These are phyloP conservation scores for Mya arenaria DNA, from an alignment of 1,140 invertebrate genomes.

Conservation along the genomic window DNA sequence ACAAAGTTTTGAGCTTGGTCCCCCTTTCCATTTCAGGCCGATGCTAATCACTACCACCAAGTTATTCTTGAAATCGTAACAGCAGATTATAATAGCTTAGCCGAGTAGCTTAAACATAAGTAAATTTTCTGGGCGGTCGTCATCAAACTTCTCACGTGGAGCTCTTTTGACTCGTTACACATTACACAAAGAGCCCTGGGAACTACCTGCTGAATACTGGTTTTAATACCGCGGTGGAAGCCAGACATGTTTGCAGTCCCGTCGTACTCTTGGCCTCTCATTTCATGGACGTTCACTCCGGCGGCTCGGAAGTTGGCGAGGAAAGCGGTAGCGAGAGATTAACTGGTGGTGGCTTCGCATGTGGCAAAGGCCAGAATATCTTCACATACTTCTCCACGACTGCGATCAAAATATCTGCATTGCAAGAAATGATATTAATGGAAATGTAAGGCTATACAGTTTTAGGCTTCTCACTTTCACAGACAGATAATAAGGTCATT, in stretches of 20 bases:
- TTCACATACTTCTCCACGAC: not conserved
- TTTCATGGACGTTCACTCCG: not conserved
- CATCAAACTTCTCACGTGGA: constrained; percentile 37
- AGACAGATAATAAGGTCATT: no score
- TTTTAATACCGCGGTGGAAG: not conserved
- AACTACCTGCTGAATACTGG: not conserved
- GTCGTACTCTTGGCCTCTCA: constrained; percentile 47
- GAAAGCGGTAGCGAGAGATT: not conserved
- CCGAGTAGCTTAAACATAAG: constrained; percentile 45
- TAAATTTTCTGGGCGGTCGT: constrained; percentile 29
- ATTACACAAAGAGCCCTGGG: no score
- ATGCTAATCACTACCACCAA: constrained; percentile 2
- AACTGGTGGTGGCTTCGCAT: constrained; percentile 16
- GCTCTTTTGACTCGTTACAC: not conserved
- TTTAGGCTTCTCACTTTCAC: no score
- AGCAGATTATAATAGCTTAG: constrained; percentile 41
- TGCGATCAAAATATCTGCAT: not conserved
- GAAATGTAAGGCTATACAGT: no score
- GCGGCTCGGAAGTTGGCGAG: not conserved
- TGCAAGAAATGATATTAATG: no score
- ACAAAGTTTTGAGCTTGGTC: constrained; percentile 36
- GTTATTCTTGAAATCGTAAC: constrained; percentile 13
- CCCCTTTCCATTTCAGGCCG: constrained; percentile 31
- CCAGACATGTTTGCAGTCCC: constrained; percentile 35
- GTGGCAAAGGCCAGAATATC: constrained; percentile 12